Conservation (phyloP, 2,113 vertebrate genomes). For the Myanophis thanlyinensis region DNA sequence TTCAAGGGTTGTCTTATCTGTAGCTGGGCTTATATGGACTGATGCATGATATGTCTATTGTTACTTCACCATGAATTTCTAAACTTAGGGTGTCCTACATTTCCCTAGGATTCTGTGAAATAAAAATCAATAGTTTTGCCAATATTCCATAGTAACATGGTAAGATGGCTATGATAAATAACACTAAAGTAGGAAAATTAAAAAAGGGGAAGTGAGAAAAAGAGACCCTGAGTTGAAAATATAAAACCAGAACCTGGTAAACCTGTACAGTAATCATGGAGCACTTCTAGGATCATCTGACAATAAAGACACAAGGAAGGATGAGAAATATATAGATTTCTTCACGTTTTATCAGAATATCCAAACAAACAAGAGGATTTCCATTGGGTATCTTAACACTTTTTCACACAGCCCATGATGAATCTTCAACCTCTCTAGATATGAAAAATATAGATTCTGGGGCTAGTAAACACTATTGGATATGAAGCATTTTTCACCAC, state of each 20-base stretch:
- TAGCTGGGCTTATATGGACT: neutral
- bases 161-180: neutral
- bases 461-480: neutral
- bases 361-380: neutral
- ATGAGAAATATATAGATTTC: neutral
- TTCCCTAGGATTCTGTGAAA: neutral
- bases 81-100: neutral
- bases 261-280: neutral
- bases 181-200: neutral
- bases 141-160: neutral
- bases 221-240: neutral
- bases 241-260: neutral
- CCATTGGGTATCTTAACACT: neutral
- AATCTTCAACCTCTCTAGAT: neutral
- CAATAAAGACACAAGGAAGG: neutral
- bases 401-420: neutral
- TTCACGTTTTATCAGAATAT: neutral
- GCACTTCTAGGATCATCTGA: neutral
- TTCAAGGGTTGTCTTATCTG: neutral
- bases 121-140: neutral
- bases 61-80: neutral
- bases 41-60: neutral
- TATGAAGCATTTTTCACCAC: neutral
- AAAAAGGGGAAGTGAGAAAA: neutral
- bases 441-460: neutral